Evolutionary conservation across 2,113 vertebrate species (phyloP).

Genomic region (Equus quagga): DNA sequence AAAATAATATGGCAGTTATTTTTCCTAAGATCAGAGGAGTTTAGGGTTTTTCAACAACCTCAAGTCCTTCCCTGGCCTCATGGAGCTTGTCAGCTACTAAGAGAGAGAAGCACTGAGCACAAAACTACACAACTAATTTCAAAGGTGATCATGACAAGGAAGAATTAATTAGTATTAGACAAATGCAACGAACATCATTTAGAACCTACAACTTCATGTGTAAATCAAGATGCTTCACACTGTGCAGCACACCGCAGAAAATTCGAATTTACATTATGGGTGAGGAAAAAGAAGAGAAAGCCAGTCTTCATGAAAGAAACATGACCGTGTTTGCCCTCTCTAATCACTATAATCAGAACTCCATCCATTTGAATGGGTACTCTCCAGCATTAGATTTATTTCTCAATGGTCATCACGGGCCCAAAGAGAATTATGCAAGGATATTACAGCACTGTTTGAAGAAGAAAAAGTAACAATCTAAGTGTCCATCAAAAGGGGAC

Average conservation of each 20-base stretch:
- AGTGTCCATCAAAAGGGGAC: not conserved
- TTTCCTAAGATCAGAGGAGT: constrained; percentile 38
- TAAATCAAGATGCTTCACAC: not conserved
- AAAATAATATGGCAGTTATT: constrained; percentile 15
- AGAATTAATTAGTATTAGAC: not conserved
- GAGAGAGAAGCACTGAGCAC: not conserved
- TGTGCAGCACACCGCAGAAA: not conserved
- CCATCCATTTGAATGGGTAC: not conserved
- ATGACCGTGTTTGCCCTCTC: not conserved
- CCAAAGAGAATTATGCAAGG: not conserved
- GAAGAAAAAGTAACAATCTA: constrained; percentile 21
- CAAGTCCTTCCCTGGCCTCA: not conserved
- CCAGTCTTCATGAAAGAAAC: not conserved
- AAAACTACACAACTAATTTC: not conserved
- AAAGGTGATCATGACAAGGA: not conserved
- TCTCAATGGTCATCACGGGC: not conserved
- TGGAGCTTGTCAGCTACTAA: not conserved
- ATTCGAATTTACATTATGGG: not conserved
- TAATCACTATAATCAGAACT: not conserved
- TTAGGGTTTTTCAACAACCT: not conserved
- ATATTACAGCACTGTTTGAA: not conserved
- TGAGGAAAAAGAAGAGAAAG: not conserved
- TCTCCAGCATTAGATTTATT: not conserved
- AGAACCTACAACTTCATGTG: not conserved
- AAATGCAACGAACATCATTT: not conserved